These are phyloP conservation scores for Pheosia gnoma DNA, from an alignment of 2,888 invertebrate genomes.

Conservation along the genomic window DNA sequence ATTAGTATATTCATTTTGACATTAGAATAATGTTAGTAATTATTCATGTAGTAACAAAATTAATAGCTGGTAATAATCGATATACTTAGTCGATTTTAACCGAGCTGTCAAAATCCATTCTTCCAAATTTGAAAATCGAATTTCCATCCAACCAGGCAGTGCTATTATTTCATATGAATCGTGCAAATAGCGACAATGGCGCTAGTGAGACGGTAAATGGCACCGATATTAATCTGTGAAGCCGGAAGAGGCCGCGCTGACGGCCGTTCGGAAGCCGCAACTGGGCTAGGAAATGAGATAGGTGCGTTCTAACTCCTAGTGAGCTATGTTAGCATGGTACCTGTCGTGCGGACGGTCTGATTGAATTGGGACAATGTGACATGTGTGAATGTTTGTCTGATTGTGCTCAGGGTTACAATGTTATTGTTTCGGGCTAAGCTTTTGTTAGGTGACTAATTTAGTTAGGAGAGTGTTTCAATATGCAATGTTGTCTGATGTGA, in stretches of 20 bases:
- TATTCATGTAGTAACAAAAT: not conserved
- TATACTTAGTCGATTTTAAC: conserved; percentile 4
- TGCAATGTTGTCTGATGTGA: no score
- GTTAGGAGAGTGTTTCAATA: conserved; percentile 9
- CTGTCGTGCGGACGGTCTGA: conserved; percentile 35
- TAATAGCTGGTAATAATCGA: not conserved
- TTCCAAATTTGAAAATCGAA: conserved; percentile 35
- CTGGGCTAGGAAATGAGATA: conserved; percentile 84
- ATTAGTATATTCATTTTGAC: no score
- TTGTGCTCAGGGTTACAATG: conserved; percentile 21
- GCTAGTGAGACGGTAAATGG: conserved; percentile 74
- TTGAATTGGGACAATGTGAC: conserved; percentile 42
- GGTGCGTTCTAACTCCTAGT: conserved; percentile 70
- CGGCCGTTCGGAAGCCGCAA: conserved; percentile 80
- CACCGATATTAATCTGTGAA: conserved; percentile 81
- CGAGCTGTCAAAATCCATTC: conserved; percentile 8
- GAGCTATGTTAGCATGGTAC: conserved; percentile 50
- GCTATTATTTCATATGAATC: conserved; percentile 51
- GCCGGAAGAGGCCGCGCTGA: conserved; percentile 78
- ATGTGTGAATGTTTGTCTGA: conserved; percentile 13
- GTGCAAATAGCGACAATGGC: conserved; percentile 70
- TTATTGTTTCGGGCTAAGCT: conserved; percentile 25
- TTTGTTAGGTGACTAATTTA: conserved; percentile 36
- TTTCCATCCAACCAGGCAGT: conserved; percentile 27
- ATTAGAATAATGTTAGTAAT: no score